Evolutionary conservation across 2,888 invertebrate genomes (phyloP).

Genomic region (Chalcosyrphus nemorum): DNA sequence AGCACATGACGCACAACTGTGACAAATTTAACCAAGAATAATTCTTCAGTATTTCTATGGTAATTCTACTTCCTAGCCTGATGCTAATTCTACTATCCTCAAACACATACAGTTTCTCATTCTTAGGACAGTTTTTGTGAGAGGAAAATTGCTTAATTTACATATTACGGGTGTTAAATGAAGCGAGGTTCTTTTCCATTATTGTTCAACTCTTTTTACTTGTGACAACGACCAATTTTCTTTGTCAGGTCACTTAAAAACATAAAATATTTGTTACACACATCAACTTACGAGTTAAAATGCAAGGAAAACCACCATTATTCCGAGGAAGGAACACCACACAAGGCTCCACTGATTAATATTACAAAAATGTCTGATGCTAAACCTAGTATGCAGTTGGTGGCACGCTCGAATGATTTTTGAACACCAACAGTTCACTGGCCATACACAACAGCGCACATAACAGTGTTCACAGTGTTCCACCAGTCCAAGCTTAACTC

Average conservation of each 20-base stretch:
- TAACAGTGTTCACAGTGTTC: constrained; percentile 48
- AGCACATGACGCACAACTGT: too few relatives aligned
- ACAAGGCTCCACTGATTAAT: constrained; percentile 19
- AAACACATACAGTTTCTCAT: too few relatives aligned
- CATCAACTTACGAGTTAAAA: neutral
- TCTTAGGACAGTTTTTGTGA: too few relatives aligned
- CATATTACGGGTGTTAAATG: too few relatives aligned
- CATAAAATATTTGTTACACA: neutral
- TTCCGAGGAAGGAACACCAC: neutral
- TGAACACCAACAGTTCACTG: constrained; percentile 64
- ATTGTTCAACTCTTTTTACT: too few relatives aligned
- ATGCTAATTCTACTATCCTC: too few relatives aligned
- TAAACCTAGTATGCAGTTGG: neutral
- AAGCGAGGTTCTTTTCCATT: too few relatives aligned
- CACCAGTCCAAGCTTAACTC: constrained; percentile 46
- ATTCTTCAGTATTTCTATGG: too few relatives aligned
- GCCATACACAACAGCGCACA: constrained; percentile 54
- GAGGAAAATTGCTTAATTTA: too few relatives aligned
- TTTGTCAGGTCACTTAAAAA: neutral
- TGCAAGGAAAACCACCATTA: neutral
- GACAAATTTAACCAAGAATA: too few relatives aligned
- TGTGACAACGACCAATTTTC: neutral
- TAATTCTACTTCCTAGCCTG: too few relatives aligned
- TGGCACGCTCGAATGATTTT: constrained; percentile 59
- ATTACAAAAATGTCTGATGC: constrained; percentile 19